phyloP scores from a whole-genome alignment of 2,113 vertebrate genomes.

The Campylomormyrus numenius region DNA sequence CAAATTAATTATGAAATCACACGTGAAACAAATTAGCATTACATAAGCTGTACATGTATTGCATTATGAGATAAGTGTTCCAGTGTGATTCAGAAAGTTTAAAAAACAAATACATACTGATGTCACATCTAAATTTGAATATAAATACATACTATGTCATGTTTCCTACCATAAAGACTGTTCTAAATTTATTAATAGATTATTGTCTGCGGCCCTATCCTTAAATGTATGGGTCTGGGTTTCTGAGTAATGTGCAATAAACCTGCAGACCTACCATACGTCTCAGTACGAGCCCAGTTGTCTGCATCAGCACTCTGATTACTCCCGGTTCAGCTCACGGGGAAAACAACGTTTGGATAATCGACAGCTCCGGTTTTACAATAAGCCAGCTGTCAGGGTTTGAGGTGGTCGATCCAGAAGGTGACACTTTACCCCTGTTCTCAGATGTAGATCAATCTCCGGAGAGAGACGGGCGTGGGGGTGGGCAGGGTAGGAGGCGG shows the following conservation, averaged over 20 bases:
- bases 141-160: background rate
- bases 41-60: background rate
- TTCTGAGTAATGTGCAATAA: background rate
- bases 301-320: background rate
- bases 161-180: background rate
- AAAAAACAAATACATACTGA: background rate
- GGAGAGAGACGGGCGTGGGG: background rate
- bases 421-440: background rate
- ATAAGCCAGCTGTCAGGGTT: background rate
- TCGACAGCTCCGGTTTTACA: background rate
- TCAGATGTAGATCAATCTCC: slow-evolving; percentile 5
- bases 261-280: background rate
- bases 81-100: background rate
- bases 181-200: background rate
- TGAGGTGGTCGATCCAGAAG: background rate
- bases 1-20: background rate
- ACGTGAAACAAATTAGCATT: background rate
- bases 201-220: background rate
- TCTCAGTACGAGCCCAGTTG: background rate
- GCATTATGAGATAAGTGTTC: background rate
- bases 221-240: background rate
- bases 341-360: slow-evolving; percentile 11
- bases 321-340: background rate
- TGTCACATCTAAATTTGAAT: background rate
- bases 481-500: background rate